Base-by-base conservation (phyloP, 2,797 vertebrate genomes). In the Enteromius unitaeniatus region DNA sequence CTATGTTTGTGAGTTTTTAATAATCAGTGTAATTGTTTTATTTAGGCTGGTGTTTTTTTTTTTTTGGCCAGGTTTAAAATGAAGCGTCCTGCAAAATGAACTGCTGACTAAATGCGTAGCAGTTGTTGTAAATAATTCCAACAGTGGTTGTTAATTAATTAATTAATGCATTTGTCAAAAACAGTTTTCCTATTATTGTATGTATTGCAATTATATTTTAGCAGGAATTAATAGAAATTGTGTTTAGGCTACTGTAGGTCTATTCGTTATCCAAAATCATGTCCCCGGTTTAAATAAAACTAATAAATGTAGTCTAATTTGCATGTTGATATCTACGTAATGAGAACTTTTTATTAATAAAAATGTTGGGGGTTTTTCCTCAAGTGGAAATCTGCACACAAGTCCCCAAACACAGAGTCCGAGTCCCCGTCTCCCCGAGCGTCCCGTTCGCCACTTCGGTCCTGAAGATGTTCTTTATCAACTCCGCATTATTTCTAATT, bases 101-200 rank as follows among this genome's bases (percentile, higher is more conserved):
- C 17, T 6, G 11, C 26, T 21, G 10, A 4, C 1, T 53, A 58
- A 42, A 40, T 9, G n/a, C 53, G 13, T 19, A 17, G 34, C 53
- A 11, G n/a, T 23, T 42, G 8, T 60, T 60, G 40, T 11, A 23
- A 76, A 26, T 60, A 26, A 65, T 34, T 3, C 67, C 10, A 68
- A 13, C 47, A 68, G 19, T 19, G 47, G 67, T n/a, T 68, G 45
- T 68, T 79, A 68, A 47, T 68, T 68, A 53, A 47, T 68, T 68
- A 68, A 47, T 79, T 68, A 51, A 67, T 79, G 31, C 21, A 1
- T 79, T 79, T 26, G 40, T 47, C 23, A 64, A 19, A 76, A 76
- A 21, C 31, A 76, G 11, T 5, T n/a, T 62, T 45, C 37, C 15
- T 26, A 21, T 62, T n/a, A n/a, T n/a, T n/a, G n/a, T n/a, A n/a